Base-by-base conservation (phyloP, 2,888 invertebrate species). In the Marronus borbonicus region DNA sequence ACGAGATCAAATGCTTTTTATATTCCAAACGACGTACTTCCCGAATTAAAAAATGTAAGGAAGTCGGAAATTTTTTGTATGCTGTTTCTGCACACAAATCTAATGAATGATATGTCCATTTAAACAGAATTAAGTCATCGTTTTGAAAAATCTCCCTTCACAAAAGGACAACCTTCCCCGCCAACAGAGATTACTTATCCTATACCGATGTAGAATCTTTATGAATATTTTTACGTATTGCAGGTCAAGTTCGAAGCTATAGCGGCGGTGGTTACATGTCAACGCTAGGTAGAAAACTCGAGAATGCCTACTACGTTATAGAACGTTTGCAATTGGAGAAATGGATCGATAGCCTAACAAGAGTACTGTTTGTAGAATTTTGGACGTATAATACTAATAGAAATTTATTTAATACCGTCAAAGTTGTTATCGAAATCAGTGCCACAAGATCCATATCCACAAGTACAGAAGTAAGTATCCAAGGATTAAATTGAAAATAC, bases 361-460 rank as follows among this genome's bases (percentile, higher is more conserved):
- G 83, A 76, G 83, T 72, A 1, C n/a, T 82, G 36, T 78, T 82
- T 70, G 64, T 83, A 17, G 83, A 83, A 80, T 81, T 81, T 62
- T 80, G 81, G 76, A 76, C 81, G 12, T 83, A 83, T 75, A 83
- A 83, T 65, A 80, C 80, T 0, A 83, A 83, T 58, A 78, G 80
- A 8, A 83, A 83, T 74, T 79, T 83, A 24, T 83, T 83, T 69
- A 78, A 78, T 65, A 65, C 76, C 4, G 81, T 83, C 1, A 80
- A 62, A 17, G 49, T 83, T 44, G 78, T 81, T 12, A 24, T 83
- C n/a, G 83, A 83, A 78, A 60, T 58, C 50, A 80, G 80, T 49
- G 80, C 82, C 28, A 76, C 77, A 12, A 58, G 68, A 60, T 74
- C 44, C 31, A 66, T 68, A 10, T 12, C 62, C 14, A 50, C 44